Evolutionary conservation across 2,888 invertebrate species (phyloP).

Genomic region (Allophyes oxyacanthae): DNA sequence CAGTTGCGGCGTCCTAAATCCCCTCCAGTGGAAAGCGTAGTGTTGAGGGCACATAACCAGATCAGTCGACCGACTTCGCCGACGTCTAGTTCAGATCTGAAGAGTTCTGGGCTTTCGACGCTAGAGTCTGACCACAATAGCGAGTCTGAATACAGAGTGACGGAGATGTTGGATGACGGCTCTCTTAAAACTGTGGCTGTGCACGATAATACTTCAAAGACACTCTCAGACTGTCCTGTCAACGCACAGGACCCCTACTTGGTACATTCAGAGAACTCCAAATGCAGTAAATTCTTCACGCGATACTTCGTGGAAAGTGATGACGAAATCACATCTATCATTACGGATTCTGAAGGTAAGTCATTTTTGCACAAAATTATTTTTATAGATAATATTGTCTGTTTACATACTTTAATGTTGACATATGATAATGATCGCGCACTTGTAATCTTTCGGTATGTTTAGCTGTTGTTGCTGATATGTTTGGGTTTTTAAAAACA

Average conservation of each 20-base stretch:
- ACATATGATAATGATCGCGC: constrained; percentile 22
- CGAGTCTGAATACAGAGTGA: constrained; percentile 85
- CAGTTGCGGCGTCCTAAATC: constrained; percentile 78
- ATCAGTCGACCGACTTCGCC: constrained; percentile 79
- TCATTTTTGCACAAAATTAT: constrained; percentile 15
- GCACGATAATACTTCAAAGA: constrained; percentile 86
- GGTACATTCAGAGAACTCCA: constrained; percentile 87
- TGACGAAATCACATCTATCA: constrained; percentile 92
- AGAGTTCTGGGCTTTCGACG: constrained; percentile 66
- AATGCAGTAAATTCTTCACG: constrained; percentile 91
- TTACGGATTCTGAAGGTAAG: constrained; percentile 92
- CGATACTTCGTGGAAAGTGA: constrained; percentile 92
- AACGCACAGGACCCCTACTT: constrained; percentile 85
- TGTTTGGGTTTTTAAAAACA: constrained; percentile 11
- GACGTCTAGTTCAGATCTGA: constrained; percentile 69
- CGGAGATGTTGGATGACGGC: constrained; percentile 86
- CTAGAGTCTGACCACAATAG: constrained; percentile 81
- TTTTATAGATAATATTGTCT: constrained; percentile 62
- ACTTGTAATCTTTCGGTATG: constrained; percentile 21
- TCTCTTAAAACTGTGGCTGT: constrained; percentile 85
- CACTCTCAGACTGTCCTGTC: constrained; percentile 83
- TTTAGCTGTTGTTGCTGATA: constrained; percentile 8
- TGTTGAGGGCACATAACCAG: constrained; percentile 83
- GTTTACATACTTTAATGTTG: constrained; percentile 25
- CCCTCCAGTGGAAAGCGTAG: constrained; percentile 81